Evolutionary conservation across 2,888 invertebrate species (phyloP).

Genomic region (Spodoptera picta): DNA sequence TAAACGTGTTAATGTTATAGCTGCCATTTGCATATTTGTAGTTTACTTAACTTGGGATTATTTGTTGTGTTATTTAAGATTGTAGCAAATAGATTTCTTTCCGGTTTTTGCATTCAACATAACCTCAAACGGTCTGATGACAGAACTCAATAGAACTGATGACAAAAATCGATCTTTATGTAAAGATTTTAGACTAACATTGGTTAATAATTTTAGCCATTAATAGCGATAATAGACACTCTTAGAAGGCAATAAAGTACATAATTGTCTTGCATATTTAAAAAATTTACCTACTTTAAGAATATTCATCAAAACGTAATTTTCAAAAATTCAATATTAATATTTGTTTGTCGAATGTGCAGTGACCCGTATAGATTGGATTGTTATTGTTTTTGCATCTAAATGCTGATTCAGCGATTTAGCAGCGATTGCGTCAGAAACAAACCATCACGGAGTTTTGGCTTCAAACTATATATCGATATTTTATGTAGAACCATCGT

Average conservation of each 20-base stretch:
- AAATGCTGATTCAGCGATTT: slow-evolving; percentile 6
- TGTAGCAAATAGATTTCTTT: slow-evolving; percentile 16
- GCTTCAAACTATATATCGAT: background rate
- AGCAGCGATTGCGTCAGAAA: no score
- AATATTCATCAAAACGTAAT: background rate
- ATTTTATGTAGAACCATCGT: no score
- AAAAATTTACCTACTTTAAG: no score
- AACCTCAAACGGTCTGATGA: background rate
- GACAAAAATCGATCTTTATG: no score
- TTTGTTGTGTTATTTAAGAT: slow-evolving; percentile 24
- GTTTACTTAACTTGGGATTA: slow-evolving; percentile 28
- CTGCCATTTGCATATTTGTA: slow-evolving; percentile 49
- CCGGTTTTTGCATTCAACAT: background rate
- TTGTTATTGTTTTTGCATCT: slow-evolving; percentile 22
- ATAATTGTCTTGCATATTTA: no score
- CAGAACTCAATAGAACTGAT: no score
- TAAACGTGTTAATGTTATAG: slow-evolving; percentile 43
- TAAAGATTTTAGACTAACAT: background rate
- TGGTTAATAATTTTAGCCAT: no score
- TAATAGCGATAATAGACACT: no score
- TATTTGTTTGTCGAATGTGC: background rate
- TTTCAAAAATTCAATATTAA: background rate
- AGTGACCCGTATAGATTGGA: slow-evolving; percentile 8
- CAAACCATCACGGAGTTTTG: background rate
- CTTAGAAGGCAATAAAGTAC: no score